Conservation (phyloP, 2,113 vertebrate species). For the Gavia stellata region DNA sequence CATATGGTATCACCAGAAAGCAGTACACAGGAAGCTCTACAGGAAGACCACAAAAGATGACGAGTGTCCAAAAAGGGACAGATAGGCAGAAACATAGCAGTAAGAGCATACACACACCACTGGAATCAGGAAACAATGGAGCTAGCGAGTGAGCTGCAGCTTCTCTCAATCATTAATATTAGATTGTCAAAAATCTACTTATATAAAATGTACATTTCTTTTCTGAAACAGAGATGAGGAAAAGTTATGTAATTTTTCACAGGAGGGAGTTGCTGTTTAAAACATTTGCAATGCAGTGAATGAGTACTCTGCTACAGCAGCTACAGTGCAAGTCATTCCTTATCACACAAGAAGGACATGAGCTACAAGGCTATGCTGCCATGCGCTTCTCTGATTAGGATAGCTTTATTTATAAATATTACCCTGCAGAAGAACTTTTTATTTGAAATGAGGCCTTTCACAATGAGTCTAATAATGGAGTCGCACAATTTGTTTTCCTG, state of each 20-base stretch:
- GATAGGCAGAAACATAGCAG: not conserved
- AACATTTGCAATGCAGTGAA: not conserved
- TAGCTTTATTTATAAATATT: not conserved
- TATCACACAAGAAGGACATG: not conserved
- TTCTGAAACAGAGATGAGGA: not conserved
- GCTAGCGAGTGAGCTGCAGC: not conserved
- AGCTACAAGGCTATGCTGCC: not conserved
- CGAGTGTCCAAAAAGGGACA: not conserved
- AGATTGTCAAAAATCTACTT: not conserved
- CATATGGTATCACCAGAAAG: slow-evolving; percentile 7
- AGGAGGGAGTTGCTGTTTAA: not conserved
- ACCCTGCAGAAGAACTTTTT: not conserved
- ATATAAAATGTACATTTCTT: not conserved
- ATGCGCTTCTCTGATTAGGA: not conserved
- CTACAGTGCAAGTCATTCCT: not conserved
- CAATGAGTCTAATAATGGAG: not conserved
- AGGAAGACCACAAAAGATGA: slow-evolving; percentile 49
- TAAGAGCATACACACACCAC: not conserved
- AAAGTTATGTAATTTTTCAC: not conserved
- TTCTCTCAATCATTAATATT: not conserved
- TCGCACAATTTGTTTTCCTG: not conserved
- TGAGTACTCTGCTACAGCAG: not conserved
- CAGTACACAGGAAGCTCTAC: slow-evolving; percentile 21
- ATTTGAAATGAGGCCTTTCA: not conserved
- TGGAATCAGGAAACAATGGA: not conserved